These are phyloP conservation scores for Camponotus vicinus DNA, from an alignment of 1,140 invertebrate species.

Conservation along the genomic window DNA sequence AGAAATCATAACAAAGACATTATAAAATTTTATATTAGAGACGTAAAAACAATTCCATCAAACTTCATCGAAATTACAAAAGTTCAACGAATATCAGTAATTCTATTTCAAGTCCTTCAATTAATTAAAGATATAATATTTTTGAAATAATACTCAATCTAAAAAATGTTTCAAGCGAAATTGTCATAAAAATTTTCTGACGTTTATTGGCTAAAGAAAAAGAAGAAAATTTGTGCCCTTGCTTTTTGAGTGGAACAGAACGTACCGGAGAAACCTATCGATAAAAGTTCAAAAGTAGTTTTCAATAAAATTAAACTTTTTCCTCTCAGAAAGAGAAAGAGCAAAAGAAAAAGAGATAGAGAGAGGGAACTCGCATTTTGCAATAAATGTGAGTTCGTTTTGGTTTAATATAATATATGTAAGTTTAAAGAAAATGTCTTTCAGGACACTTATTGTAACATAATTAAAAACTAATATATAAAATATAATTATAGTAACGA, in stretches of 20 bases:
- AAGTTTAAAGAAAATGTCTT: slow-evolving; percentile 26
- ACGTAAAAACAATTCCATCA: neutral
- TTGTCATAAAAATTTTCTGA: slow-evolving; percentile 24
- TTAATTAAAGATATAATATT: slow-evolving; percentile 36
- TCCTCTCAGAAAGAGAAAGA: too few species aligned
- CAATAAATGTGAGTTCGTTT: neutral
- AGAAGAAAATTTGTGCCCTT: neutral
- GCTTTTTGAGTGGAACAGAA: slow-evolving; percentile 5
- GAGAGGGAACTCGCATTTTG: neutral
- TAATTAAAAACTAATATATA: neutral
- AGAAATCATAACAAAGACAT: neutral
- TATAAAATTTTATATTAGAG: neutral
- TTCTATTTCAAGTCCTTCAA: slow-evolving; percentile 1
- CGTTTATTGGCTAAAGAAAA: neutral
- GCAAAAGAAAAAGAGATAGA: neutral
- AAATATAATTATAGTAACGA: neutral
- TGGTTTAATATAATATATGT: neutral
- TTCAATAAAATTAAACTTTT: slow-evolving; percentile 37
- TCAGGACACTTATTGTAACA: neutral
- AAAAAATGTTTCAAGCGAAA: neutral
- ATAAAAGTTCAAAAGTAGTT: slow-evolving; percentile 39
- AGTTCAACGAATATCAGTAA: slow-evolving; percentile 11
- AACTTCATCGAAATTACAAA: slow-evolving; percentile 6
- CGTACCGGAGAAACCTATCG: slow-evolving; percentile 26
- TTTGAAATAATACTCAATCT: neutral